Evolutionary conservation across 1,140 invertebrate genomes (phyloP).

Genomic region (Lysiphlebus fabarum): DNA sequence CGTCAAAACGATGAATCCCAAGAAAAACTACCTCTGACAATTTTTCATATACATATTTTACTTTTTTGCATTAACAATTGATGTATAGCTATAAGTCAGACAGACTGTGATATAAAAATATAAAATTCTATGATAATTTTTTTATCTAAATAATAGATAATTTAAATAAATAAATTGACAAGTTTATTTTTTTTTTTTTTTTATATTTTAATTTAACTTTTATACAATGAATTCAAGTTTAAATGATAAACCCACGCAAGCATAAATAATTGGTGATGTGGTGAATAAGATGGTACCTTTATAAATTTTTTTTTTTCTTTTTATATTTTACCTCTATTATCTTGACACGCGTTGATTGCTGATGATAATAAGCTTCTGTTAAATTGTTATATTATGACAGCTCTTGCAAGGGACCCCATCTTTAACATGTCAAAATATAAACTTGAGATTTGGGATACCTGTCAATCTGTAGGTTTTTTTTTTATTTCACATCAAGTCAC

Average conservation of each 20-base stretch:
- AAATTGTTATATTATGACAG: constrained; percentile 34
- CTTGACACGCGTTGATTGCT: constrained; percentile 28
- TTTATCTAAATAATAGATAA: too few relatives aligned
- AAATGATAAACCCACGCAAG: too few relatives aligned
- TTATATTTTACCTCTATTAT: constrained; percentile 22
- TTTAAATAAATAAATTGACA: too few relatives aligned
- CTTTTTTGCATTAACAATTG: constrained; percentile 1
- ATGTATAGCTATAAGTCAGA: not conserved
- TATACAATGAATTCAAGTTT: too few relatives aligned
- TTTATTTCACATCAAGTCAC: constrained; percentile 5
- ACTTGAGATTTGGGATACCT: constrained; percentile 16
- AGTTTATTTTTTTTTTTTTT: too few relatives aligned
- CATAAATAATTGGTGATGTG: too few relatives aligned
- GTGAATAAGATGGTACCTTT: constrained; percentile 5
- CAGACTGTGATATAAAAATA: not conserved
- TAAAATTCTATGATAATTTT: too few relatives aligned
- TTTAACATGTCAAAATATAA: constrained; percentile 24
- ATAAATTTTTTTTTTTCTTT: constrained; percentile 1
- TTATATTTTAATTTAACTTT: too few relatives aligned
- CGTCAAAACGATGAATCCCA: constrained; percentile 18
- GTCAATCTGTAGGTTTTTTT: constrained; percentile 5
- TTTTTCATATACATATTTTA: constrained; percentile 4
- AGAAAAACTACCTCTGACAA: constrained; percentile 2
- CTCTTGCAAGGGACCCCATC: constrained; percentile 23
- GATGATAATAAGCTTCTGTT: constrained; percentile 35